These are phyloP conservation scores for Hecatera dysodea DNA, from an alignment of 2,888 invertebrate genomes.

Conservation along the genomic window DNA sequence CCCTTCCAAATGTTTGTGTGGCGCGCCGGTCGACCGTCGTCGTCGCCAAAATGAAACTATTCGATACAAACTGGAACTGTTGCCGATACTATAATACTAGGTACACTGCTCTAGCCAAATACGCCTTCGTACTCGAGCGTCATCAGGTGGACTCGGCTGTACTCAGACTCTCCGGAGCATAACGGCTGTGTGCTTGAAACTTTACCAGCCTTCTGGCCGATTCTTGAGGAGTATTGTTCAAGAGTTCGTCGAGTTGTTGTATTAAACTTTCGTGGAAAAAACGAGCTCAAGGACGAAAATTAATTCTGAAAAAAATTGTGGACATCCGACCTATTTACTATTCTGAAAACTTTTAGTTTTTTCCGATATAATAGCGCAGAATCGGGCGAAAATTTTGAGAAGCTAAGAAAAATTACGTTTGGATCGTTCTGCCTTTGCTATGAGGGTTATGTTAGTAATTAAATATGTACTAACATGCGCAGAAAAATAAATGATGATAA, in stretches of 20 bases:
- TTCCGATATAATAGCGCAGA: constrained; percentile 3
- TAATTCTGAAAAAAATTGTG: neutral
- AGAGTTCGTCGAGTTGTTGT: neutral
- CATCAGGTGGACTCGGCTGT: neutral
- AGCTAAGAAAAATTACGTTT: neutral
- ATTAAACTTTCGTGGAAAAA: constrained; percentile 7
- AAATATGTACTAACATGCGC: neutral
- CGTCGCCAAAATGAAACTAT: constrained; percentile 4
- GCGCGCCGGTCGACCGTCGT: constrained; percentile 19
- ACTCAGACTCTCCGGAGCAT: neutral
- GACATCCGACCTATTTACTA: constrained; percentile 1
- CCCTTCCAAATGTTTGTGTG: constrained; percentile 27
- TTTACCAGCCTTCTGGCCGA: neutral
- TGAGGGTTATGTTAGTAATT: neutral
- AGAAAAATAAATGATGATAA: constrained; percentile 12
- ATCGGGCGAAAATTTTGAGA: neutral
- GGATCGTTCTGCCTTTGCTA: neutral
- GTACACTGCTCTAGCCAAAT: neutral
- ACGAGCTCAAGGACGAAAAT: neutral
- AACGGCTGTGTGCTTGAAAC: neutral
- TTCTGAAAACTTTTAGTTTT: constrained; percentile 17
- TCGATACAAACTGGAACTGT: constrained; percentile 15
- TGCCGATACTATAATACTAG: neutral
- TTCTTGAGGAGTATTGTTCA: neutral
- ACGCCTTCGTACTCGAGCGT: neutral